Evolutionary conservation across 2,113 vertebrate species (phyloP), one percentile per base, ranked within the genome.

Genomic region (Chionodraco myersi): DNA sequence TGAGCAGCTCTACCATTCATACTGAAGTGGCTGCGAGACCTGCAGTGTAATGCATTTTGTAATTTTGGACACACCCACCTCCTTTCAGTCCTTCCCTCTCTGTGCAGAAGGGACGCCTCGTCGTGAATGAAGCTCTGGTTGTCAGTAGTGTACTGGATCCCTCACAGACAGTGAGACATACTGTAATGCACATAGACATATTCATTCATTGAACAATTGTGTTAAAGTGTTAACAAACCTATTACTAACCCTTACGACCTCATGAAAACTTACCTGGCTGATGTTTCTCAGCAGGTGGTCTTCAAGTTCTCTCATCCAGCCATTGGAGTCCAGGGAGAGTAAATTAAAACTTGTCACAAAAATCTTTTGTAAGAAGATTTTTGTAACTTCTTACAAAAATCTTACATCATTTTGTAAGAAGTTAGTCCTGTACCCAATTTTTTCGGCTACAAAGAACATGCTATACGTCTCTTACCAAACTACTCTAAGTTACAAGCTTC

Each of bases 1-100:
- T 34, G 59, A 62, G 56, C 68, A 62, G 78, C 81, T 84, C 52
- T 66, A 75, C 88, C 89, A 92, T 91, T 91, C 88, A 92, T 84
- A 89, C 75, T 89, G 85, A 68, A 36, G 15, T 11, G n/a, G 45
- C 67, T 62, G 56, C 3, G 8, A 68, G 77, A 75, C 60, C 73
- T 66, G 64, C 75, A 86, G 34, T 52, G 71, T 65, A 62, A 86
- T 82, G 80, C 70, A 66, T 79, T 69, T 86, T n/a, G 59, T 72
- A 51, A 44, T 73, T 82, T 69, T 75, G 83, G 90, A 76, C 91
- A 93, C 92, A 88, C 92, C 92, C 92, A 88, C 86, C 51, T 14
- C 63, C 21, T 74, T 58, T 64, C 10, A 58, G 78, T 53, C 81
- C 84, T 72, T 10, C 90, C 86, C 73, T 79, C 1, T 11, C 1